A percentile compares a stretch with the other conserved stretches of the same genome.
These are phyloP conservation scores for Acyrthosiphon pisum DNA, from an alignment of 1,140 invertebrate species.

Conservation along the genomic window DNA sequence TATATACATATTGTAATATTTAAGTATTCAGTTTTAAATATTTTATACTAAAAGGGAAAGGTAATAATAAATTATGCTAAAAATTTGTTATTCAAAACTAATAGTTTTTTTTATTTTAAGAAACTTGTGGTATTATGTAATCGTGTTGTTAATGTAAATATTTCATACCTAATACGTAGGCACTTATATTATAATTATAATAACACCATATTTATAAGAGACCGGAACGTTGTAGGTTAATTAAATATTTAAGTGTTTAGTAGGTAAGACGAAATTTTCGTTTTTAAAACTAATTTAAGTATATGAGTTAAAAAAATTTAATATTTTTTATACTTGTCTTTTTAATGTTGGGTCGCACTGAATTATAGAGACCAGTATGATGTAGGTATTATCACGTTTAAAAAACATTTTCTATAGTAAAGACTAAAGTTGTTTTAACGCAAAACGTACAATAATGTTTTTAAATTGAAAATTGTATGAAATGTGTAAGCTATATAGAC, in stretches of 20 bases:
- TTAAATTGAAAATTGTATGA: not conserved
- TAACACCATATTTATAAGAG: not conserved
- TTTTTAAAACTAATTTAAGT: not conserved
- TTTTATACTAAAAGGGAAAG: not conserved
- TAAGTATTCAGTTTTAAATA: not conserved
- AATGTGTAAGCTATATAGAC: not conserved
- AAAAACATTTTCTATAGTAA: not conserved
- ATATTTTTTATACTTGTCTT: not conserved
- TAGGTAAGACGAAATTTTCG: not conserved
- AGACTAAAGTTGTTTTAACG: not conserved
- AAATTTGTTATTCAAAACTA: not conserved
- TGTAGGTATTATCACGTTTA: not conserved
- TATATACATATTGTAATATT: not conserved
- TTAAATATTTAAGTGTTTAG: not conserved
- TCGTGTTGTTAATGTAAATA: not conserved
- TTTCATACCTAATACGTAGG: not conserved
- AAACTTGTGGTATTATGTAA: not conserved
- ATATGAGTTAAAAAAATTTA: not conserved
- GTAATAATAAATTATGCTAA: not conserved
- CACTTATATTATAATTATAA: not conserved
- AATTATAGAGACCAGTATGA: not conserved
- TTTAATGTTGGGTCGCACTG: not conserved
- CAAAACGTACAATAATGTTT: not conserved
- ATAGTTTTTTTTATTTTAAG: not conserved
- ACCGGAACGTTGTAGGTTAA: not conserved